Conservation (phyloP, 2,888 invertebrate species). For the Tiphia femorata region DNA sequence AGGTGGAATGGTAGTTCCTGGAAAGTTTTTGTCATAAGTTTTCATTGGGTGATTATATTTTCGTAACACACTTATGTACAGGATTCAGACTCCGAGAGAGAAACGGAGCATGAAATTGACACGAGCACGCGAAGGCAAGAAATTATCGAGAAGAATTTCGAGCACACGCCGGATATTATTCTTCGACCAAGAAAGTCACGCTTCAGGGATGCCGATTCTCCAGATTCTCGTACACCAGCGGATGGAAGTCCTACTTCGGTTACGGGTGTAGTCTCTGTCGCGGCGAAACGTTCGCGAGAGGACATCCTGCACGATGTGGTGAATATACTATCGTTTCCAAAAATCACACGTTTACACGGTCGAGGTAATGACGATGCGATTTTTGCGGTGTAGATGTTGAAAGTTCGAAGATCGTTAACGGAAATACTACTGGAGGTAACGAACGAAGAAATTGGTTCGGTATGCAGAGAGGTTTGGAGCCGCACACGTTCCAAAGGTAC, state of each 20-base stretch:
- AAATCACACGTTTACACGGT: background rate
- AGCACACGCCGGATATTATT: conserved; percentile 59
- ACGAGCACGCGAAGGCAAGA: conserved; percentile 45
- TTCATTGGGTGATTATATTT: background rate
- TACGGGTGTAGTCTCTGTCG: conserved; percentile 28
- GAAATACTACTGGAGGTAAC: conserved; percentile 96
- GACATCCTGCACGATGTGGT: conserved; percentile 80
- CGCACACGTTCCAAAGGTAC: conserved; percentile 87
- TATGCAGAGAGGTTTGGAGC: conserved; percentile 89
- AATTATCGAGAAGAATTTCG: conserved; percentile 50
- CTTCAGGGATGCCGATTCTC: conserved; percentile 66
- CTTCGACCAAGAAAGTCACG: conserved; percentile 64
- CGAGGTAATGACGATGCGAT: background rate
- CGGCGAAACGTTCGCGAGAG: conserved; percentile 71
- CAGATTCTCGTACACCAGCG: conserved; percentile 49
- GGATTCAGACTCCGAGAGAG: conserved; percentile 70
- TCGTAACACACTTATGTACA: conserved; percentile 32
- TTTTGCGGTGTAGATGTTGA: conserved; percentile 78
- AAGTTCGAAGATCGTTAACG: conserved; percentile 89
- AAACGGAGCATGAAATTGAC: conserved; percentile 59
- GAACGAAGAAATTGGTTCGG: conserved; percentile 85
- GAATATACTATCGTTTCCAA: too few relatives aligned
- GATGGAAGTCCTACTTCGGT: conserved; percentile 53
- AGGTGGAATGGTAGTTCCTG: too few relatives aligned
- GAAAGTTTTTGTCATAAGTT: background rate